Conservation (phyloP, 2,888 invertebrate species). For the Heliothis peltigera region DNA sequence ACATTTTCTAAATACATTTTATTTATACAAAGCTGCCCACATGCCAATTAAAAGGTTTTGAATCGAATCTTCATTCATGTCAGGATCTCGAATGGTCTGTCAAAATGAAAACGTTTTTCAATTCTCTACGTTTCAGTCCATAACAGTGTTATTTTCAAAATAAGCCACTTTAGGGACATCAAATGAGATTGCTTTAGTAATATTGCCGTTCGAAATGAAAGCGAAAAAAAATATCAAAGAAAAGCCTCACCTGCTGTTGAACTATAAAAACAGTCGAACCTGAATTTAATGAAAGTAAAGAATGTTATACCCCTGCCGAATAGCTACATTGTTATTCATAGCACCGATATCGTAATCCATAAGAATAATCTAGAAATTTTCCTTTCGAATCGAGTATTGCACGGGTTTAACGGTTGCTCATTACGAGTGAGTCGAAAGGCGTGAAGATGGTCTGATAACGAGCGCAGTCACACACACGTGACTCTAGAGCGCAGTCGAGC, state of each 20-base stretch:
- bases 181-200: slow-evolving; percentile 20
- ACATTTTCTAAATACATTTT: not conserved
- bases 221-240: slow-evolving; percentile 42
- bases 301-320: slow-evolving; percentile 26
- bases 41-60: not conserved
- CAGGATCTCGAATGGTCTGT: not conserved
- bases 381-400: slow-evolving; percentile 57
- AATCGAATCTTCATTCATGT: not conserved
- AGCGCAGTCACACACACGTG: slow-evolving; percentile 57
- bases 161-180: not conserved
- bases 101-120: not conserved
- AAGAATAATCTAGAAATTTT: slow-evolving; percentile 57
- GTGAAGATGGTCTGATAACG: slow-evolving; percentile 68
- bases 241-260: slow-evolving; percentile 32
- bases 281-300: slow-evolving; percentile 52
- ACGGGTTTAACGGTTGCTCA: slow-evolving; percentile 55
- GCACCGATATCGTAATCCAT: slow-evolving; percentile 52
- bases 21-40: not conserved
- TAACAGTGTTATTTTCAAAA: not conserved
- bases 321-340: slow-evolving; percentile 49
- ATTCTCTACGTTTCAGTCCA: not conserved
- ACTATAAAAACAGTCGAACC: slow-evolving; percentile 43
- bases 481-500: slow-evolving; percentile 40
- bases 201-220: slow-evolving; percentile 24
- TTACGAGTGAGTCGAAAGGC: slow-evolving; percentile 58